phyloP scores from a whole-genome alignment of 2,888 invertebrate genomes.

The Tolmerus cingulatus region DNA sequence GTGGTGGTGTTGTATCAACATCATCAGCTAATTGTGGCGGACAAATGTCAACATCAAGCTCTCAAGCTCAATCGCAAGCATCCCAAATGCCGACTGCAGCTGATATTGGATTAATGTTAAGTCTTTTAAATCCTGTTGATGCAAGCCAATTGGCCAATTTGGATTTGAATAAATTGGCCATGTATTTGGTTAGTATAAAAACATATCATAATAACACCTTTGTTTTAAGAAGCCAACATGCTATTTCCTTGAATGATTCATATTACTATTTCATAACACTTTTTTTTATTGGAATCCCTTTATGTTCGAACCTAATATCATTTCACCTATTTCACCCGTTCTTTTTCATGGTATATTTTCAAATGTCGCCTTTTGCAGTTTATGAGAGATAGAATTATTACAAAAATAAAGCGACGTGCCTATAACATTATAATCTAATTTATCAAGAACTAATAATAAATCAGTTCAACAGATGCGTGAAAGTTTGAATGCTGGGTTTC shows the following conservation, averaged over 20 bases:
- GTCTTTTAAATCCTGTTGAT: slow-evolving; percentile 63
- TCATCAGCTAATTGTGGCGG: slow-evolving; percentile 32
- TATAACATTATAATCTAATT: background rate
- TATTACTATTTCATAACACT: slow-evolving; percentile 3
- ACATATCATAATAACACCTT: slow-evolving; percentile 43
- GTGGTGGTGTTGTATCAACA: slow-evolving; percentile 49
- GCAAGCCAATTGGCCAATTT: slow-evolving; percentile 73
- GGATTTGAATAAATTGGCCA: slow-evolving; percentile 77
- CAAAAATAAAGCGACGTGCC: background rate
- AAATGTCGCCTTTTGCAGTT: background rate
- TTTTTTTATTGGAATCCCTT: background rate
- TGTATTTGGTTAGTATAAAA: slow-evolving; percentile 74
- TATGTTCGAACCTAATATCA: background rate
- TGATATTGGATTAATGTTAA: slow-evolving; percentile 63
- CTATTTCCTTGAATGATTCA: slow-evolving; percentile 15
- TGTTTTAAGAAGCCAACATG: slow-evolving; percentile 21
- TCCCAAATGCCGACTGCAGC: slow-evolving; percentile 63
- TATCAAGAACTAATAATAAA: background rate
- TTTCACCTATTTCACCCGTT: background rate
- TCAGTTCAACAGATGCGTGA: background rate
- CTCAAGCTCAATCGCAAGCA: slow-evolving; percentile 50
- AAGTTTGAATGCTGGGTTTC: background rate
- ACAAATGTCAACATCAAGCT: slow-evolving; percentile 55
- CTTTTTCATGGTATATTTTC: background rate
- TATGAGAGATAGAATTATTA: background rate